Base-by-base conservation (phyloP, 2,797 vertebrate species). In the Vespertilio murinus region DNA sequence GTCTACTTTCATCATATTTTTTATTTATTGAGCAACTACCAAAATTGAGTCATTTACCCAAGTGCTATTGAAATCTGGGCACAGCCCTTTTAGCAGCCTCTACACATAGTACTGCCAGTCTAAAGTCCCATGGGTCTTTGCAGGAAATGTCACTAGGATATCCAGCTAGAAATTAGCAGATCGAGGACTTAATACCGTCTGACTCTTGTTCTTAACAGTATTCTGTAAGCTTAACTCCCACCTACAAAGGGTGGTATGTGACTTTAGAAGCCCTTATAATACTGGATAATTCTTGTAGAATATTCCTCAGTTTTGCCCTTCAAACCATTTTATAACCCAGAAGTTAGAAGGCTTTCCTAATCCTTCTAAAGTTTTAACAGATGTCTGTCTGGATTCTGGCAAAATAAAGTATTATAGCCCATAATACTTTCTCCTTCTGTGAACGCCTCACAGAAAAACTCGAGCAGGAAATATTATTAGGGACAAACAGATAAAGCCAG, bases 341-440 rank as follows among this genome's bases (percentile, higher is more conserved):
- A 93, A 82, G 88, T 61, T 88, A 91, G 59, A 91, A 78, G 9
- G 0, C 80, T 91, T 13, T 69, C 40, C 54, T 85, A 35, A 54
- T 81, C 28, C 30, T 83, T 87, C 64, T 83, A 23, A 95, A 91
- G 18, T 81, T 92, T 83, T 90, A 79, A 91, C 45, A 91, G 73
- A 65, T 74, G 3, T 17, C 64, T 85, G 79, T 92, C 69, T 96
- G 54, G 61, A 90, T 88, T 95, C 87, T 90, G 40, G 35, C 22
- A 86, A 82, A 82, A 83, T 67, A 92, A 93, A 56, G 5, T 22
- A 40, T 73, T 95, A 69, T 69, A 90, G 73, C 16, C 23, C 23
- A 40, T n/a, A n/a, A n/a, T n/a, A n/a, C n/a, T n/a, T n/a, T n/a
- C n/a, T n/a, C n/a, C n/a, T 85, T 73, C 42, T 93, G 12, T 89